phyloP scores from a whole-genome alignment of 2,113 vertebrate genomes.

The Fregetta grallaria region DNA sequence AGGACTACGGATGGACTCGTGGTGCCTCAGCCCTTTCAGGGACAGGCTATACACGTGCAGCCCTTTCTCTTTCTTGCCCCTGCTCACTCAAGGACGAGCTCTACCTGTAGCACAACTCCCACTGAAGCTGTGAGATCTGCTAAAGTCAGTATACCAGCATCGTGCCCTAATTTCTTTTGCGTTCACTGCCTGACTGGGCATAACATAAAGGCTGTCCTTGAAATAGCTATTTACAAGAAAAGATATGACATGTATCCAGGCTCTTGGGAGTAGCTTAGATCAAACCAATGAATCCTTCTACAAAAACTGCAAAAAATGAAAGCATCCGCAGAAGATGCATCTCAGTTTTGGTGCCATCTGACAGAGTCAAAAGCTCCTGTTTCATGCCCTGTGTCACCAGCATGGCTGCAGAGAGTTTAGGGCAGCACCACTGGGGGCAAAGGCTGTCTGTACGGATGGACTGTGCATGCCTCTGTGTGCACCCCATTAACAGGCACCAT shows the following conservation, averaged over 20 bases:
- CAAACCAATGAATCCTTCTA: not conserved
- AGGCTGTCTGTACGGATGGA: not conserved
- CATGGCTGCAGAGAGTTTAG: not conserved
- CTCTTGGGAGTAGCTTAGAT: not conserved
- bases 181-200: not conserved
- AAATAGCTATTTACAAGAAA: not conserved
- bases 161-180: not conserved
- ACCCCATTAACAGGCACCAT: not conserved
- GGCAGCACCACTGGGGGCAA: not conserved
- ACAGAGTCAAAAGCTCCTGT: not conserved
- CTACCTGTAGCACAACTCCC: not conserved
- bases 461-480: not conserved
- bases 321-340: not conserved
- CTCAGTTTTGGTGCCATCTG: not conserved
- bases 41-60: not conserved
- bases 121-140: not conserved
- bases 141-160: not conserved
- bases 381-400: not conserved
- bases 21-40: not conserved
- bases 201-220: not conserved
- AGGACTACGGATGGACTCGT: fast-evolving
- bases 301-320: not conserved
- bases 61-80: not conserved
- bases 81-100: fast-evolving
- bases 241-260: not conserved